A percentile compares a stretch with the other conserved stretches of the same genome.
These are phyloP conservation scores for Cebus imitator DNA, from an alignment of 2,113 vertebrate genomes.

Conservation along the genomic window DNA sequence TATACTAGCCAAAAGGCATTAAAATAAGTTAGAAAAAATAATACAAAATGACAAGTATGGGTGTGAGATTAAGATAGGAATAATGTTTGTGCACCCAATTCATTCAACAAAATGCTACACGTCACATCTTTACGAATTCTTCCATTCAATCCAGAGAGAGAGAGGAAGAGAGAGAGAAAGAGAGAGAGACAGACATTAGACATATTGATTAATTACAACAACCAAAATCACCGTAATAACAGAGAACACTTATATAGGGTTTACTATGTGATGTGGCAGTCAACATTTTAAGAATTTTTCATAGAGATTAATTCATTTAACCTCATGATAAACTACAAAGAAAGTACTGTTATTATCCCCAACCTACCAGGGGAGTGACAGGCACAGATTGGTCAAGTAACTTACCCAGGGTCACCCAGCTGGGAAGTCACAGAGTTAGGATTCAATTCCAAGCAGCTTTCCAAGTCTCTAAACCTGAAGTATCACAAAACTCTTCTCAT, in stretches of 20 bases:
- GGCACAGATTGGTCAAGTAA: not conserved
- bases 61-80: not conserved
- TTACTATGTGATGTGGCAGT: not conserved
- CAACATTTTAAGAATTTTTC: not conserved
- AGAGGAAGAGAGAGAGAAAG: not conserved
- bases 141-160: not conserved
- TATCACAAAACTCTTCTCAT: accelerated
- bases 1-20: not conserved
- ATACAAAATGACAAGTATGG: accelerated
- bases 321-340: not conserved
- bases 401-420: not conserved
- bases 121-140: not conserved
- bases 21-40: not conserved
- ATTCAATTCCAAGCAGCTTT: not conserved
- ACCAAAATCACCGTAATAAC: not conserved
- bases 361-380: not conserved
- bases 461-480: not conserved
- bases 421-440: not conserved
- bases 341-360: not conserved
- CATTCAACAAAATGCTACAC: accelerated
- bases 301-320: not conserved
- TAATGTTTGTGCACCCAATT: not conserved
- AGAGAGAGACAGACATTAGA: not conserved
- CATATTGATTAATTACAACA: not conserved
- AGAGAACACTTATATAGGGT: not conserved